phyloP scores from a whole-genome alignment of 2,888 invertebrate species.

The Campoplex nolae region DNA sequence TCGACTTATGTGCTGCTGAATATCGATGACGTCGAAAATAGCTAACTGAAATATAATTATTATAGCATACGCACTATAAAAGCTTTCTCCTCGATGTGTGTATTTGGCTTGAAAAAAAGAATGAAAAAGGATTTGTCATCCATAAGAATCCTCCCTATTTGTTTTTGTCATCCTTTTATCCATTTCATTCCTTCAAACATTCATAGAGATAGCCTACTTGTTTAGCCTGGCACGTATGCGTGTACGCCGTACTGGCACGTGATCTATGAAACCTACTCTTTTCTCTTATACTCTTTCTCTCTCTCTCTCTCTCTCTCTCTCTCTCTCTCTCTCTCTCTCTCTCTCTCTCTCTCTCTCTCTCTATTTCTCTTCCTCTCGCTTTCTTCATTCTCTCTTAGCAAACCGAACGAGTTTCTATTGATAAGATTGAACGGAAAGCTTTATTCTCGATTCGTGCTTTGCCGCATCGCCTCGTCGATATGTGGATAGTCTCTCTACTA shows the following conservation, averaged over 20 bases:
- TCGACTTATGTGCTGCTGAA: not conserved
- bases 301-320: constrained; percentile 6
- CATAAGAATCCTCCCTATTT: constrained; percentile 23
- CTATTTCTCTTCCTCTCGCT: constrained; percentile 10
- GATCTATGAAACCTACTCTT: constrained; percentile 52
- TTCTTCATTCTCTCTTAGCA: constrained; percentile 40
- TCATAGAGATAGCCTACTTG: constrained; percentile 73
- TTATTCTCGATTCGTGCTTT: constrained; percentile 65
- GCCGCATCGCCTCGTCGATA: constrained; percentile 55
- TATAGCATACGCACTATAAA: not conserved
- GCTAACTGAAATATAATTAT: not conserved
- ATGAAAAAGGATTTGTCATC: constrained; percentile 13
- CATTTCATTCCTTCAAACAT: constrained; percentile 70
- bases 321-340: not conserved
- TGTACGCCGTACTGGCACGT: constrained; percentile 57
- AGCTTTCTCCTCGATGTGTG: not conserved
- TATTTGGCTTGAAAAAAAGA: not conserved
- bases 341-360: not conserved
- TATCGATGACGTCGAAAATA: constrained; percentile 18
- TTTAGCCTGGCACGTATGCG: constrained; percentile 70
- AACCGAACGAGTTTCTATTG: constrained; percentile 67
- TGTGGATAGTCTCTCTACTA: constrained; percentile 56
- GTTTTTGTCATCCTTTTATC: constrained; percentile 30
- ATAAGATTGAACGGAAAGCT: constrained; percentile 66
- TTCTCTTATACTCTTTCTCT: not conserved